These are phyloP conservation scores for Micropoecilia bifurca DNA, from an alignment of 2,797 vertebrate genomes.

Conservation along the genomic window DNA sequence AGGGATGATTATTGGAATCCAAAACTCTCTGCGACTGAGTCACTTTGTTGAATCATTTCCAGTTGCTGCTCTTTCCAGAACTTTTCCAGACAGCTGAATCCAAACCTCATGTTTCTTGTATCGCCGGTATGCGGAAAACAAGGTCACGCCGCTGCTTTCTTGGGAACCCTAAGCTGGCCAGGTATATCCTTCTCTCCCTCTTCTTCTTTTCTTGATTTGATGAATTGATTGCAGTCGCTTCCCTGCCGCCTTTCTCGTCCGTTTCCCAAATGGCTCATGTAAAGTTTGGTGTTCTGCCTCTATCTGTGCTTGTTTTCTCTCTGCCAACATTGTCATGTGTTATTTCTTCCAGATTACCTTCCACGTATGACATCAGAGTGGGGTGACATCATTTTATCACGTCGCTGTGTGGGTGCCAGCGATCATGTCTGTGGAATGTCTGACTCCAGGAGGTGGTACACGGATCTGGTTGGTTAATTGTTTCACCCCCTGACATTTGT, in stretches of 20 bases:
- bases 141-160: slow-evolving; percentile 18
- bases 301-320: slow-evolving; percentile 31
- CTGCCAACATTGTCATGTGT: slow-evolving; percentile 43
- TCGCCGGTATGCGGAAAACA: slow-evolving; percentile 50
- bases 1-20: slow-evolving; percentile 29
- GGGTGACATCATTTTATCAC: slow-evolving; percentile 44
- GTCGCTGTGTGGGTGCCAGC: slow-evolving; percentile 46
- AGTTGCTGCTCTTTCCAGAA: slow-evolving; percentile 50
- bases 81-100: slow-evolving; percentile 47
- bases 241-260: slow-evolving; percentile 6
- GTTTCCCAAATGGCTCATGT: slow-evolving; percentile 32
- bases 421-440: slow-evolving; percentile 57
- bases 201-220: slow-evolving; percentile 27
- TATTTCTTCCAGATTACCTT: slow-evolving; percentile 48
- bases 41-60: slow-evolving; percentile 53
- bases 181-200: slow-evolving; percentile 15
- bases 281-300: slow-evolving; percentile 7
- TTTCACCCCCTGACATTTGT: slow-evolving; percentile 68
- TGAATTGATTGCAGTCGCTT: slow-evolving; percentile 52
- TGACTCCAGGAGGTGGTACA: slow-evolving; percentile 57
- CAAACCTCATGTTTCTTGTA: slow-evolving; percentile 52
- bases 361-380: slow-evolving; percentile 51
- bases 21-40: slow-evolving; percentile 18
- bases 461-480: slow-evolving; percentile 53
- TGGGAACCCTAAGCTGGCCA: slow-evolving; percentile 11